These are phyloP conservation scores for Microcebus griseorufus DNA, from an alignment of 2,113 vertebrate species.

Conservation along the genomic window DNA sequence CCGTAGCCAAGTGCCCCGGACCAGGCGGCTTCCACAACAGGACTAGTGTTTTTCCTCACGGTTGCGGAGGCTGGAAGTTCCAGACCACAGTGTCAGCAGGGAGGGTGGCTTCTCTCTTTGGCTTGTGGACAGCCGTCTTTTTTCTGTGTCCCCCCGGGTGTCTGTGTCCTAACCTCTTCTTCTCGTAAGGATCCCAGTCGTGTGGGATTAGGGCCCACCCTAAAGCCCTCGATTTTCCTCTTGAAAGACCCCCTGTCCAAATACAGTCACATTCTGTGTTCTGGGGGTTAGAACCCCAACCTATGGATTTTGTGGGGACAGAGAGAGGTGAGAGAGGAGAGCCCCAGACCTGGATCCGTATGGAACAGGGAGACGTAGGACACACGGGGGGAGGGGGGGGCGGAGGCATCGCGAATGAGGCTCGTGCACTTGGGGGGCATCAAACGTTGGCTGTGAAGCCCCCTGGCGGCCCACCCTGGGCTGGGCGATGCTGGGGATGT, in stretches of 20 bases:
- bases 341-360: fast-evolving
- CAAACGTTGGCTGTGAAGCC: fast-evolving
- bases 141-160: neutral
- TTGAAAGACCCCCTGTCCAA: neutral
- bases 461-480: neutral
- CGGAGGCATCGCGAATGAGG: fast-evolving
- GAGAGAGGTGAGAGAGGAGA: neutral
- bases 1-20: neutral
- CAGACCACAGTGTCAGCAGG: no score
- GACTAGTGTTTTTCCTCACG: no score
- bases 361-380: fast-evolving
- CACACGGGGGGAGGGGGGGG: fast-evolving
- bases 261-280: no score
- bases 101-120: neutral
- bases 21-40: neutral
- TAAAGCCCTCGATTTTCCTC: neutral
- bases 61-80: fast-evolving
- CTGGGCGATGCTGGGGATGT: fast-evolving
- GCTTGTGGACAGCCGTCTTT: fast-evolving
- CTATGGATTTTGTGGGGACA: neutral
- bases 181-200: neutral
- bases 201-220: neutral
- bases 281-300: no score
- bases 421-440: fast-evolving
- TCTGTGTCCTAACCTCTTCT: neutral